Evolutionary conservation across 2,113 vertebrate species (phyloP).

Genomic region (Misgurnus anguillicaudatus): DNA sequence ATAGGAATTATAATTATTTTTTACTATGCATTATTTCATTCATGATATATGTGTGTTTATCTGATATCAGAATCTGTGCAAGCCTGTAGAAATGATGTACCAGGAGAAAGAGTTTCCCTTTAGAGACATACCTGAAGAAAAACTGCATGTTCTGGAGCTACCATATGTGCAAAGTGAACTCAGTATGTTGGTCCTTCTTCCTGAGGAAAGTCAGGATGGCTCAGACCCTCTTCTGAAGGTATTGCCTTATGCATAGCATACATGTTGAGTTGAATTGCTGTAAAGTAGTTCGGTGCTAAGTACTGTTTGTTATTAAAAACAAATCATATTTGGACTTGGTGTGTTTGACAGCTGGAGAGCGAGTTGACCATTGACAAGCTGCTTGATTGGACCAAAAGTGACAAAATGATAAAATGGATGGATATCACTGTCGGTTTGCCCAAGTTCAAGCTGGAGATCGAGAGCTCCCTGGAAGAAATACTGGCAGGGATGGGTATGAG

Average conservation of each 20-base stretch:
- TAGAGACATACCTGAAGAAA: constrained; percentile 74
- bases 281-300: too few relatives aligned
- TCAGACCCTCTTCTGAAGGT: constrained; percentile 79
- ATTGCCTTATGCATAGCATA: too few relatives aligned
- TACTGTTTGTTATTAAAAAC: not conserved
- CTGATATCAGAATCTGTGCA: constrained; percentile 76
- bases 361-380: constrained; percentile 81
- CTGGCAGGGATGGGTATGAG: constrained; percentile 79
- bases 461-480: constrained; percentile 74
- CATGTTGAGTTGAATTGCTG: too few relatives aligned
- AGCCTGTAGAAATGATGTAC: constrained; percentile 88
- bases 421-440: constrained; percentile 81
- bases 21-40: not conserved
- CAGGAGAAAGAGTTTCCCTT: constrained; percentile 78
- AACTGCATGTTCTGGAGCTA: constrained; percentile 81
- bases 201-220: constrained; percentile 73
- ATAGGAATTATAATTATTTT: too few relatives aligned
- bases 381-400: constrained; percentile 80
- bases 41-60: not conserved
- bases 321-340: constrained; percentile 1
- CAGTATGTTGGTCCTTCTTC: constrained; percentile 90
- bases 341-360: constrained; percentile 79
- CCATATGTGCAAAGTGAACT: constrained; percentile 80
- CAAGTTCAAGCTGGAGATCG: constrained; percentile 87
- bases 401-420: constrained; percentile 63